Base-by-base conservation (phyloP, 2,888 invertebrate species). In the Aproaerema taeniolella region DNA sequence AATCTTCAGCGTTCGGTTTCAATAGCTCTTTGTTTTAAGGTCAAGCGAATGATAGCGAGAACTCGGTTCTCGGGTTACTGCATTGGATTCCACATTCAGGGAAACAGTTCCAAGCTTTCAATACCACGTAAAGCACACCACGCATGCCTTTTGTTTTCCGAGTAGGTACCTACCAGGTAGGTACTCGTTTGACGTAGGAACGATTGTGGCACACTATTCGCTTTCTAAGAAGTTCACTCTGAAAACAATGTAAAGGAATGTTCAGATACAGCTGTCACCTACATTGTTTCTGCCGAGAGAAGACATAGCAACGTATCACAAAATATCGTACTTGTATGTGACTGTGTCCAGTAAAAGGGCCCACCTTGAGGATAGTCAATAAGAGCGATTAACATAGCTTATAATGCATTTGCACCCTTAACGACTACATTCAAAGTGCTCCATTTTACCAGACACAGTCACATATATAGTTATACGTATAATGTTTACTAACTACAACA, bases 11-110 rank as follows among this genome's bases (percentile, higher is more conserved):
- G 42, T 64, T 60, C 42, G 46, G 50, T 66, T 64, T 55, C 70
- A 52, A 76, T 65, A 57, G 63, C 65, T 64, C 76, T 73, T 79
- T 79, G 78, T 79, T 68, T 52, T 65, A 62, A 69, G 70, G 70
- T 72, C 72, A 75, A 58, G 52, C 55, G 61, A 58, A 51, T 55
- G 56, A 53, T 52, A 49, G 40, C 52, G 67, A 61, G 58, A 63
- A 59, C 58, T 56, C 42, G 53, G 36, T 52, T 58, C 67, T 79
- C 77, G 36, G 44, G 57, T 79, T 70, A 57, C 75, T 55, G 64
- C 61, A 57, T 55, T 61, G 65, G 56, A 61, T 66, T 67, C 60
- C 63, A 47, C 47, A 58, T 78, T 75, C 73, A 63, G 47, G 61
- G 67, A 65, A 66, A 65, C 50, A 43, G 52, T 50, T 45, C 39